Evolutionary conservation across 2,797 vertebrate genomes (phyloP).

Genomic region (Podargus strigoides): DNA sequence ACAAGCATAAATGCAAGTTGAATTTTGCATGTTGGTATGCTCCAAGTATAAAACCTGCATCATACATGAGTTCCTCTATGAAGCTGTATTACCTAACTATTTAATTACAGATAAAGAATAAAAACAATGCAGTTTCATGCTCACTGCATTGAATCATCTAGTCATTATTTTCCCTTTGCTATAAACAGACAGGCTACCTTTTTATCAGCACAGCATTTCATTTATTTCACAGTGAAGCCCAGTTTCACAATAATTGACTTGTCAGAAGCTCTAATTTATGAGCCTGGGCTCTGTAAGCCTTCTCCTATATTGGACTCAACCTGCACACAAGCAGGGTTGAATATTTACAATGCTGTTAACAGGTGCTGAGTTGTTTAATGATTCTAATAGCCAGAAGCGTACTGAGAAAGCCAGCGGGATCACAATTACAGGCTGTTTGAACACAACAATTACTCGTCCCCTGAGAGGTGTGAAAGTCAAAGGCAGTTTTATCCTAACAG

Average conservation of each 20-base stretch:
- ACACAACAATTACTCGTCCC: constrained; percentile 85
- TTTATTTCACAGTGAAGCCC: constrained; percentile 83
- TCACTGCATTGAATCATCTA: constrained; percentile 77
- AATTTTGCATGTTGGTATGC: constrained; percentile 53
- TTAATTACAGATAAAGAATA: constrained; percentile 79
- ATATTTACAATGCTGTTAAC: constrained; percentile 86
- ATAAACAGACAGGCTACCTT: constrained; percentile 79
- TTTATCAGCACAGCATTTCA: constrained; percentile 82
- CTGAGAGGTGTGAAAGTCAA: constrained; percentile 84
- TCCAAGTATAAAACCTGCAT: constrained; percentile 47
- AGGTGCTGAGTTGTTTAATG: constrained; percentile 87
- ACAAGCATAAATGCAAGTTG: constrained; percentile 29
- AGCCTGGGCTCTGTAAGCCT: constrained; percentile 80
- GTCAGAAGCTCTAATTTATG: constrained; percentile 86
- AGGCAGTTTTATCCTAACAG: constrained; percentile 84
- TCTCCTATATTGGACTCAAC: constrained; percentile 81
- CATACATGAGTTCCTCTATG: constrained; percentile 45
- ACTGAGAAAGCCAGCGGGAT: constrained; percentile 82
- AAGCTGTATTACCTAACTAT: constrained; percentile 68
- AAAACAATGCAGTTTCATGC: constrained; percentile 76
- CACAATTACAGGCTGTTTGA: constrained; percentile 83
- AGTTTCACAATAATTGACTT: constrained; percentile 85
- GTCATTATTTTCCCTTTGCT: constrained; percentile 76
- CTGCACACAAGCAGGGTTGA: constrained; percentile 83
- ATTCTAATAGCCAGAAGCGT: constrained; percentile 82